These are phyloP conservation scores for Anadara kagoshimensis DNA, from an alignment of 1,140 invertebrate species.

Conservation along the genomic window DNA sequence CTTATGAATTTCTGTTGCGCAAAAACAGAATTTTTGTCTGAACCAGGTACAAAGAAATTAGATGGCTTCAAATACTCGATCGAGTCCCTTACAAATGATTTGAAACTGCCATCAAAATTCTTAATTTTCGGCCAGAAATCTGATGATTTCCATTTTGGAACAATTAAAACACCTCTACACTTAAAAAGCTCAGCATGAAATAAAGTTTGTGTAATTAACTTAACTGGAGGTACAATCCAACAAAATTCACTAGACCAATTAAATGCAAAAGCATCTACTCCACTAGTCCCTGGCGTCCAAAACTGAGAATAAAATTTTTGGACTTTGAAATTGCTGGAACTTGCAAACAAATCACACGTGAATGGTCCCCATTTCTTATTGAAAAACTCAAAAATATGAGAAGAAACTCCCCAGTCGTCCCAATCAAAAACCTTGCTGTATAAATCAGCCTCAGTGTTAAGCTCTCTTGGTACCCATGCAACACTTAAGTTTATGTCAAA, in stretches of 20 bases:
- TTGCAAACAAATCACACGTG: not conserved
- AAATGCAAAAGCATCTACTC: conserved; percentile 23
- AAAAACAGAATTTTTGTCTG: conserved; percentile 1
- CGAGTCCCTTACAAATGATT: not conserved
- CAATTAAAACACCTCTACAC: not conserved
- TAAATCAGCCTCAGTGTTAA: not conserved
- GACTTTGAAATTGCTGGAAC: not conserved
- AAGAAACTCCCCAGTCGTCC: not conserved
- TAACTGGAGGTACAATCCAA: conserved; percentile 6
- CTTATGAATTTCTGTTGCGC: not conserved
- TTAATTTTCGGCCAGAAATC: not conserved
- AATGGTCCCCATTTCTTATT: conserved; percentile 1
- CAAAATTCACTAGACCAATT: conserved; percentile 5
- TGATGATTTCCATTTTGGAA: not conserved
- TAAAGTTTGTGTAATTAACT: not conserved
- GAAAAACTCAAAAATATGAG: conserved; percentile 3
- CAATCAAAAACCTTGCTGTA: not conserved
- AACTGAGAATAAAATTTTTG: not conserved
- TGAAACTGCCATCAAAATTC: conserved; percentile 2
- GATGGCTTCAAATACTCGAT: not conserved
- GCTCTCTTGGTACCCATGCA: conserved; percentile 10
- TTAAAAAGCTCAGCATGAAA: not conserved
- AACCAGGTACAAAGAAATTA: not conserved
- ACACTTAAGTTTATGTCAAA: not conserved
- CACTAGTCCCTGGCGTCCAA: not conserved